Conservation (phyloP, 92 coral and sea anemone species). For the Parazoanthus darwini region DNA sequence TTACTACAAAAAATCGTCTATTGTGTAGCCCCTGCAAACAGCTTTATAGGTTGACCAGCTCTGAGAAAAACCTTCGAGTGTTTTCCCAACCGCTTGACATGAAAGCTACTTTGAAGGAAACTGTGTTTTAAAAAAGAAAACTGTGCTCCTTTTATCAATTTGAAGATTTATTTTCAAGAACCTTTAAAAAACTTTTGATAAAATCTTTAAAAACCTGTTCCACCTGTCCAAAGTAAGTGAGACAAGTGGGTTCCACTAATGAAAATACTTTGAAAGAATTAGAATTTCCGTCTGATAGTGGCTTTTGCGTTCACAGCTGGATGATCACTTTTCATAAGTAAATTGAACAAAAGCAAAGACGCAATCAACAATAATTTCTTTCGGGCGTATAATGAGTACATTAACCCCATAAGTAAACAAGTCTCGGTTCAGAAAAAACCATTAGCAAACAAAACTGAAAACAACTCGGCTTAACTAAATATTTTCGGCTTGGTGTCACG, state of each 20-base stretch:
- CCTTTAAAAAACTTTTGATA: neutral
- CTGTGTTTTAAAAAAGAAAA: neutral
- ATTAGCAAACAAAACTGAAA: neutral
- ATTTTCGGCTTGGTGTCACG: neutral
- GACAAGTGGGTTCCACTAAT: too few species aligned
- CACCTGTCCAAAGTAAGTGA: too few species aligned
- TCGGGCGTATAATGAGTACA: neutral
- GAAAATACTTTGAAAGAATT: too few species aligned
- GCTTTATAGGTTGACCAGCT: neutral
- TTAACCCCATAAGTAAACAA: neutral
- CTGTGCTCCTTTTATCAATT: neutral
- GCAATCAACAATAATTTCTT: neutral
- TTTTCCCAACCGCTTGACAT: neutral
- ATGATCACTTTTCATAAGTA: neutral
- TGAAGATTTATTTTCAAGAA: neutral
- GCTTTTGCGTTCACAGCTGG: neutral
- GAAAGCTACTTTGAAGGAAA: neutral
- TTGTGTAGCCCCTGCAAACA: neutral
- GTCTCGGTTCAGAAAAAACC: neutral
- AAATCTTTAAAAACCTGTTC: too few species aligned
- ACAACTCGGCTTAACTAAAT: slow-evolving; percentile 8
- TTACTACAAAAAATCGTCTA: too few species aligned
- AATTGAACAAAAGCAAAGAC: neutral
- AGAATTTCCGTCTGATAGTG: neutral
- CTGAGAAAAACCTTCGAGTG: neutral